Conservation (phyloP, 2,797 vertebrate genomes). For the Hipposideros larvatus region DNA sequence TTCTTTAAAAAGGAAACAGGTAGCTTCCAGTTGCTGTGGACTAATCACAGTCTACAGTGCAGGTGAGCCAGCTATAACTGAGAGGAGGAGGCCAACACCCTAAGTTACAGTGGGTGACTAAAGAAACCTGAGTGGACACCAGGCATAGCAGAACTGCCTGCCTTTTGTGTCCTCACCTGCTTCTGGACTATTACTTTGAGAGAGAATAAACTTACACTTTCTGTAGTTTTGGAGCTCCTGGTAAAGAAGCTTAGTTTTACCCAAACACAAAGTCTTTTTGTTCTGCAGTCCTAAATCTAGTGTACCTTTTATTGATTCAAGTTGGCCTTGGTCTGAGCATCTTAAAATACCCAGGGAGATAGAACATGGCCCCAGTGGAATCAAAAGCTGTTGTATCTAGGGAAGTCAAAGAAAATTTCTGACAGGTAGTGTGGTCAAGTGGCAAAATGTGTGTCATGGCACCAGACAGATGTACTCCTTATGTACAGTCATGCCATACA, state of each 20-base stretch:
- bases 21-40: background rate
- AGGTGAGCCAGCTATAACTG: background rate
- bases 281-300: background rate
- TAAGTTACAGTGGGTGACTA: background rate
- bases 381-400: background rate
- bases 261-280: background rate
- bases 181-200: background rate
- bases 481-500: background rate
- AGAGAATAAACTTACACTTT: background rate
- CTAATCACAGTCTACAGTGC: background rate
- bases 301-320: background rate
- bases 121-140: too few relatives aligned
- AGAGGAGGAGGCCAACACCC: background rate
- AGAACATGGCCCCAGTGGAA: background rate
- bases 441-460: background rate
- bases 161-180: background rate
- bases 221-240: background rate
- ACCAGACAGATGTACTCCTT: background rate
- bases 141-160: background rate
- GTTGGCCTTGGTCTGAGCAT: background rate
- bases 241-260: background rate
- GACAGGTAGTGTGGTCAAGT: background rate
- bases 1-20: background rate
- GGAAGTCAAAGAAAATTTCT: background rate
- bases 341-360: background rate